Evolutionary conservation across 2,888 invertebrate species (phyloP), one percentile per base, ranked within the genome.

Genomic region (Netelia inedita): DNA sequence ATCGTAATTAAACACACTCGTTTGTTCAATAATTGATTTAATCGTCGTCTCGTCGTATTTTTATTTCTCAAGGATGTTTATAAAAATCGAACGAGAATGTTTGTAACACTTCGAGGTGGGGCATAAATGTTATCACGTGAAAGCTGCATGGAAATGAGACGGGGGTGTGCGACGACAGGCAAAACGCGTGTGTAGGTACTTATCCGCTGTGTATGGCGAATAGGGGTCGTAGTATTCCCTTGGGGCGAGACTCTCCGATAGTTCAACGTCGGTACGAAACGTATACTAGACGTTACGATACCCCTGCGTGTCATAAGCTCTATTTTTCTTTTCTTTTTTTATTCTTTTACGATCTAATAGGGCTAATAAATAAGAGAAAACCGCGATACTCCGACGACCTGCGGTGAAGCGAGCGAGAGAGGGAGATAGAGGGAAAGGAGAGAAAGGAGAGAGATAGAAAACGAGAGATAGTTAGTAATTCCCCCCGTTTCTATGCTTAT

Each of bases 281-380:
- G 61, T 50, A 75, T 75, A 83, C 50, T 43, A 75, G 59, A 82
- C 57, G 82, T 86, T 82, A 87, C 82, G 87, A 86, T 78, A 83
- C 84, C 87, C 88, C 23, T 65, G 87, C 71, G 87, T 76, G 79
- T 75, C 79, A 80, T 88, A 83, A 85, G 73, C 80, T 50, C 41
- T 68, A 57, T 8, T 57, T n/a, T 57, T n/a, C n/a, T 55, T 41
- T 21, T 14, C 61, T 21, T 35, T 79, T 28, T 57, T 35, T 65
- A 43, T 73, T 82, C 87, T 83, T 86, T 87, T 87, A 87, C 75
- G 83, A 63, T 83, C 79, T 85, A 87, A 87, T 86, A 84, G 85
- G 59, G 59, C 71, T 85, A 84, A 87, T 89, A 88, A 87, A 87
- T 87, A 87, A 83, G 57, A 75, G 59, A 55, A 55, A 35, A 66